Conservation (phyloP, 2,888 invertebrate genomes). For the Acanthosoma haemorrhoidale region DNA sequence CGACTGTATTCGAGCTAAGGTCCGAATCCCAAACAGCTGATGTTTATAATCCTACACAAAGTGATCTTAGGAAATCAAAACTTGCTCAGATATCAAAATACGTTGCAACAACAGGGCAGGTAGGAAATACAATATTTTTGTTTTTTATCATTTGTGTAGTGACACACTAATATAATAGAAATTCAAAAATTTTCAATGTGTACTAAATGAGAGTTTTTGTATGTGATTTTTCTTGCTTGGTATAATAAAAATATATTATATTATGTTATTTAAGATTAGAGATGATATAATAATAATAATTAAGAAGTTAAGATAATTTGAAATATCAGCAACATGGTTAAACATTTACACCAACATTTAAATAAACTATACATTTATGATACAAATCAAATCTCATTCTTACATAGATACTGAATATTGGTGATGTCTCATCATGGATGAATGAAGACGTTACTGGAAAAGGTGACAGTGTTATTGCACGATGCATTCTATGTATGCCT, state of each 20-base stretch:
- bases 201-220: background rate
- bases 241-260: no score
- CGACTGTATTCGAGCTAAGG: conserved; percentile 78
- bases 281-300: no score
- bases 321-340: no score
- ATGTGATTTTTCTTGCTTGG: no score
- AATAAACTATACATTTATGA: no score
- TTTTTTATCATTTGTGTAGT: background rate
- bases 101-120: conserved; percentile 75
- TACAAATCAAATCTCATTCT: conserved; percentile 27
- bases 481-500: conserved; percentile 85
- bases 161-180: background rate
- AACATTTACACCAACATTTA: no score
- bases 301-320: no score
- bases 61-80: conserved; percentile 63
- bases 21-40: conserved; percentile 62
- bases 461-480: conserved; percentile 63
- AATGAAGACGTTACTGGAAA: conserved; percentile 55
- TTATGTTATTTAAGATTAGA: no score
- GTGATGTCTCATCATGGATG: conserved; percentile 77
- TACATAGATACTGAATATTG: conserved; percentile 75
- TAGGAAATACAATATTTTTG: conserved; percentile 38
- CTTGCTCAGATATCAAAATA: conserved; percentile 79
- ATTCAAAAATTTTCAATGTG: background rate
- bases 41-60: conserved; percentile 58